phyloP scores from a whole-genome alignment of 2,888 invertebrate species.

The Thumatha senex region DNA sequence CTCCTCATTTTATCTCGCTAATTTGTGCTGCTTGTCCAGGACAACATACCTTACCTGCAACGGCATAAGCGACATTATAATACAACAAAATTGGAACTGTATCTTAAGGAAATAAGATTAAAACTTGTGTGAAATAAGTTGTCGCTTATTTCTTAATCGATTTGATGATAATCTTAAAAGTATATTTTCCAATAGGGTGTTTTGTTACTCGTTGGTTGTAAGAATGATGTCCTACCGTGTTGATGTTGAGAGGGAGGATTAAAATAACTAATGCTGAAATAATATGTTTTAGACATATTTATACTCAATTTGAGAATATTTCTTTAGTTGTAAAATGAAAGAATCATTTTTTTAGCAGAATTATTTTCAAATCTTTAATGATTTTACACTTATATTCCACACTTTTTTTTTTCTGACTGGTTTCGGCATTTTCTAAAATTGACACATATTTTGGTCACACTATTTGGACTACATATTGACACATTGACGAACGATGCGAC shows the following conservation, averaged over 20 bases:
- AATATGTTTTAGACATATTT: constrained; percentile 5
- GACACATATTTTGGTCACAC: too few relatives aligned
- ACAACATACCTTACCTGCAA: constrained; percentile 33
- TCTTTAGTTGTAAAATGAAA: too few relatives aligned
- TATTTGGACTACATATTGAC: too few relatives aligned
- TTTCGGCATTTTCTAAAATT: too few relatives aligned
- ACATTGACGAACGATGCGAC: too few relatives aligned
- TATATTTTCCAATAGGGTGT: constrained; percentile 29
- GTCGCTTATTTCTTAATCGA: constrained; percentile 4
- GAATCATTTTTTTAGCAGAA: too few relatives aligned
- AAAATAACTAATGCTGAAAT: constrained; percentile 21
- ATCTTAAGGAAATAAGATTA: not conserved
- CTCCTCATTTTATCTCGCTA: constrained; percentile 60
- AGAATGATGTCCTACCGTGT: constrained; percentile 23
- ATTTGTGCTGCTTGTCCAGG: constrained; percentile 51
- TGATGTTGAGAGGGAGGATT: constrained; percentile 13
- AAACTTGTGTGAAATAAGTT: not conserved
- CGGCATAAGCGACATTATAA: constrained; percentile 19
- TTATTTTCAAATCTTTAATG: too few relatives aligned
- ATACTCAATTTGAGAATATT: not conserved
- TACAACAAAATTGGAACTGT: constrained; percentile 14
- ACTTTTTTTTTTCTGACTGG: too few relatives aligned
- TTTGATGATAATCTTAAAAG: constrained; percentile 12
- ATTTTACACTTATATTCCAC: too few relatives aligned
- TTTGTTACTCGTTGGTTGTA: constrained; percentile 20